Base-by-base conservation (phyloP, 2,797 vertebrate species). In the Helostoma temminkii region DNA sequence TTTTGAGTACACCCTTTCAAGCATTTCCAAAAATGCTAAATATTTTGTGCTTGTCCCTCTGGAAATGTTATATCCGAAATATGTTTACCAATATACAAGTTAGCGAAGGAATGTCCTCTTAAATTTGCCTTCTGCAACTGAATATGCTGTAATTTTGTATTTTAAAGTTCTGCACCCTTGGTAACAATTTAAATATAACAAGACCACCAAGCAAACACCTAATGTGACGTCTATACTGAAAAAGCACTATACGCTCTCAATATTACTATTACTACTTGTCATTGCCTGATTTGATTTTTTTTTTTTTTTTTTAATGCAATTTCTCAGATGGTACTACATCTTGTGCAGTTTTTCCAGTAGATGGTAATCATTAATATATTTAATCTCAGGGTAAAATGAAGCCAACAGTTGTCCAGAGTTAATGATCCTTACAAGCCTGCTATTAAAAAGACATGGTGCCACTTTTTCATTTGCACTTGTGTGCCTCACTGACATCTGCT, bases 401-500 rank as follows among this genome's bases (percentile, higher is more conserved):
- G 76, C 28, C 1, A 22, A 22, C 55, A 55, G 19, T 37, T 24
- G 25, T 70, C 61, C 56, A 60, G 71, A 18, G 77, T 57, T 71
- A 76, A 30, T 56, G 16, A 59, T 69, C n/a, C 32, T 60, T 30
- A 34, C 26, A 47, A 48, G 34, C 48, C 39, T 64, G 9, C 7
- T 66, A 69, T 54, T 9, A 9, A 28, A 30, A 49, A 59, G 16
- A 42, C 45, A 9, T 34, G 37, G 28, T 66, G 47, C 43, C 46
- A 10, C 37, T 65, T 56, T 24, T 48, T 43, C 18, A 15, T 74
- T 67, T 65, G 52, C 46, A 72, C 66, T 39, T 64, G 21, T 81
- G 80, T 79, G 58, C 81, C 64, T 78, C 24, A 22, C 81, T 86
- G 89, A 76, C 90, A 80, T 58, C 91, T 93, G 77, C 88, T 91